Evolutionary conservation across 2,888 invertebrate species (phyloP), one percentile per base, ranked within the genome.

Genomic region (Hyposoter dolosus): DNA sequence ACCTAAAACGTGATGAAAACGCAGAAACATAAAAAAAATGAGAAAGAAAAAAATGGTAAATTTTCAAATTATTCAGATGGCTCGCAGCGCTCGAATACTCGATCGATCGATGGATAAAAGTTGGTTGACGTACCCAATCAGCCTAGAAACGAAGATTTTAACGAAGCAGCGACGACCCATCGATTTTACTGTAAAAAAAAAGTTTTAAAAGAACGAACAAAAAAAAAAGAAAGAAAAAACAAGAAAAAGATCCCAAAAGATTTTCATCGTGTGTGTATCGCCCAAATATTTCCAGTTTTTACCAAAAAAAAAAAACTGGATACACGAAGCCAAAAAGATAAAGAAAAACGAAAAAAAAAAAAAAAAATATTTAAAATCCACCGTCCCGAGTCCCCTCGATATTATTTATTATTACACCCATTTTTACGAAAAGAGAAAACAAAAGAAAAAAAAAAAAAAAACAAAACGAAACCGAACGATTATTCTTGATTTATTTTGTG

Each of bases 1-100:
- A 35, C 4, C 35, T 35, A 35, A 35, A 35, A 35, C 35, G 35
- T 35, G 35, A 1, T 4, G 0, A 12, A 56, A 56, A 23, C 56
- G 1, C 3, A 56, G 0, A 12, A 56, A 1, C 10, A 12, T 3
- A 1, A 12, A 28, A 12, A 10, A 15, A 28, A 28, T 28, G 1
- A 12, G 15, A 15, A 28, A 28, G 28, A 60, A 12, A 28, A 28
- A 60, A 60, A 12, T 60, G 1, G 5, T 28, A 28, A 28, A 65
- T 56, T 80, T 66, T 71, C n/a, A 56, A 35, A 75, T 75, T 82
- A 28, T 43, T 56, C 45, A 98, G 98, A 91, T 99, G 98, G 98
- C 96, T 98, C 94, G 98, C 98, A 87, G 98, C 98, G 85, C 94
- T 98, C 93, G 98, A 98, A 94, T 98, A 98, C 94, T 98, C 98